These are phyloP conservation scores for Rhineura floridana DNA, from an alignment of 2,113 vertebrate genomes.

Conservation along the genomic window DNA sequence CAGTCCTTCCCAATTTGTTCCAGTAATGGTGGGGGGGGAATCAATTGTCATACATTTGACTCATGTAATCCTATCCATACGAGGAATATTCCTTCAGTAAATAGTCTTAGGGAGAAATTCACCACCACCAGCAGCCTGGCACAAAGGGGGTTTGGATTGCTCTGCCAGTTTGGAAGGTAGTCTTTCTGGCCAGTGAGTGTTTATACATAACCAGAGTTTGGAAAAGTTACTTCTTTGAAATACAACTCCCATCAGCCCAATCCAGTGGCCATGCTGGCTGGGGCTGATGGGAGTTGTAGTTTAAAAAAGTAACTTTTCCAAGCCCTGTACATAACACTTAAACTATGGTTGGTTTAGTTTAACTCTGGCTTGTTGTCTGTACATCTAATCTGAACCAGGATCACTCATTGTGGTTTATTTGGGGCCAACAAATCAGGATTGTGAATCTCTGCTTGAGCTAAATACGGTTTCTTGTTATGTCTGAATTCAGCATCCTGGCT, in stretches of 20 bases:
- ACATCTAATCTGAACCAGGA: background rate
- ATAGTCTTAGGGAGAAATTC: too few species aligned
- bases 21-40: constrained; percentile 28
- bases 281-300: too few species aligned
- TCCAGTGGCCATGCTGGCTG: too few species aligned
- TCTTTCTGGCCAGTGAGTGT: background rate
- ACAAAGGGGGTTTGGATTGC: constrained; percentile 27
- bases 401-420: background rate
- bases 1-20: constrained; percentile 33
- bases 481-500: background rate
- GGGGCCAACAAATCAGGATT: background rate
- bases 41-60: background rate
- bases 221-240: too few species aligned
- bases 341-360: background rate
- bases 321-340: background rate
- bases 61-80: background rate
- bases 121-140: too few species aligned
- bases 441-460: background rate
- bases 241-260: too few species aligned
- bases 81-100: constrained; percentile 39
- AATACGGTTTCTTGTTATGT: background rate
- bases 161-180: constrained; percentile 51
- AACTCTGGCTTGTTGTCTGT: background rate
- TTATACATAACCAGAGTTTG: too few species aligned
- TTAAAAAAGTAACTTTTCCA: too few species aligned